phyloP scores from a whole-genome alignment of 2,797 vertebrate genomes.

The Mionectes olivaceus region DNA sequence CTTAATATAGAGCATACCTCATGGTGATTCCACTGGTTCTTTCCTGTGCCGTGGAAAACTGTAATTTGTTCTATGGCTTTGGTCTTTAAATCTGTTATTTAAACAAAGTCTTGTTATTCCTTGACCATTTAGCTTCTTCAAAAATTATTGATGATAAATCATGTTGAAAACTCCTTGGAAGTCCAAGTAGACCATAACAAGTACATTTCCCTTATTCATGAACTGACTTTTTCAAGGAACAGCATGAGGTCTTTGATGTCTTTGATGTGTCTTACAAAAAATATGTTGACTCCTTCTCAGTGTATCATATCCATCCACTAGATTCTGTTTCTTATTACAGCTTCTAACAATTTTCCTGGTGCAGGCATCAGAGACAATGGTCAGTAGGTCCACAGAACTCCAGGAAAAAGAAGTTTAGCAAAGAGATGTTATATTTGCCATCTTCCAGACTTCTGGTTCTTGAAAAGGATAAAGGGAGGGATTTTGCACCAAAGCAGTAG shows the following conservation, averaged over 20 bases:
- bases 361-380: not conserved
- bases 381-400: not conserved
- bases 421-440: not conserved
- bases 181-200: not conserved
- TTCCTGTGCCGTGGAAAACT: not conserved
- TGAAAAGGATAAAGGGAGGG: not conserved
- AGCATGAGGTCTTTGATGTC: not conserved
- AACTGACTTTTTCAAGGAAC: not conserved
- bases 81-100: not conserved
- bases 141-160: not conserved
- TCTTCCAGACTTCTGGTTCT: not conserved
- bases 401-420: not conserved
- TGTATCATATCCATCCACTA: not conserved
- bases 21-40: not conserved
- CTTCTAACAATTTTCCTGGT: not conserved
- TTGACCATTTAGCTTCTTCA: not conserved
- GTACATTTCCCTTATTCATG: not conserved
- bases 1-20: not conserved
- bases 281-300: not conserved
- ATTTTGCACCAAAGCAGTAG: not conserved
- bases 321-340: not conserved
- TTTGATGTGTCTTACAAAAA: not conserved
- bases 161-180: not conserved
- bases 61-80: not conserved
- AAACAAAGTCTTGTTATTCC: not conserved